Conservation (phyloP, 2,888 invertebrate species). For the Perdita meconis region DNA sequence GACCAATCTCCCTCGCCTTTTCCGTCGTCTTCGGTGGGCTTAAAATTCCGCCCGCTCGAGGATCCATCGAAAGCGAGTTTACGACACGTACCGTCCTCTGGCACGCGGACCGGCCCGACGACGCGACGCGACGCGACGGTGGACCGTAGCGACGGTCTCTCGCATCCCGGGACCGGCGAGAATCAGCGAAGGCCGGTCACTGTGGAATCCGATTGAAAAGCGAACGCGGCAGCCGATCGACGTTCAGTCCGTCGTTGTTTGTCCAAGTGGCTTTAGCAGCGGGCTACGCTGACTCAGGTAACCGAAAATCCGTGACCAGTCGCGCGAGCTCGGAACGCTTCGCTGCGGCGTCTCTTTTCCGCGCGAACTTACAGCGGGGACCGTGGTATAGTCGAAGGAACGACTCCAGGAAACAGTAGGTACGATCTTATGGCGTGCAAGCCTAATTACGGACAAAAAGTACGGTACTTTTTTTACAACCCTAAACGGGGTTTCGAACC, state of each 20-base stretch:
- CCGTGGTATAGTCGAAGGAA: not conserved
- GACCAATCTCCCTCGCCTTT: not conserved
- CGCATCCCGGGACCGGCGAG: slow-evolving; percentile 62
- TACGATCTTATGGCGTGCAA: too few species aligned
- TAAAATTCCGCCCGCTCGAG: slow-evolving; percentile 37
- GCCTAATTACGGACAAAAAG: too few species aligned
- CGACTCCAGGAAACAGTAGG: too few species aligned
- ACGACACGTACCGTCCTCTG: slow-evolving; percentile 48
- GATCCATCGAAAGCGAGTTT: slow-evolving; percentile 33
- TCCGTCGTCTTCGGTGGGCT: not conserved
- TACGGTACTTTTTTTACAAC: too few species aligned
- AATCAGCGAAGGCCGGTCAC: slow-evolving; percentile 78
- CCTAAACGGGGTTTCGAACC: too few species aligned
- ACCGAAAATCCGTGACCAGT: slow-evolving; percentile 28
- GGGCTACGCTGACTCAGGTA: slow-evolving; percentile 43
- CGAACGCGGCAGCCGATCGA: slow-evolving; percentile 74
- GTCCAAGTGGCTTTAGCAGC: slow-evolving; percentile 62
- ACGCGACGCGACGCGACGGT: too few species aligned
- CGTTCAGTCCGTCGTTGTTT: slow-evolving; percentile 78
- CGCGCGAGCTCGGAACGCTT: not conserved
- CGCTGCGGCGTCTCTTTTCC: not conserved
- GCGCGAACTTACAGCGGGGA: not conserved
- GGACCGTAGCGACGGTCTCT: slow-evolving; percentile 52
- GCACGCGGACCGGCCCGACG: slow-evolving; percentile 24
- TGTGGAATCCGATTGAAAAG: slow-evolving; percentile 80